phyloP scores from a whole-genome alignment of 2,888 invertebrate genomes.

The Eremobia ochroleuca region DNA sequence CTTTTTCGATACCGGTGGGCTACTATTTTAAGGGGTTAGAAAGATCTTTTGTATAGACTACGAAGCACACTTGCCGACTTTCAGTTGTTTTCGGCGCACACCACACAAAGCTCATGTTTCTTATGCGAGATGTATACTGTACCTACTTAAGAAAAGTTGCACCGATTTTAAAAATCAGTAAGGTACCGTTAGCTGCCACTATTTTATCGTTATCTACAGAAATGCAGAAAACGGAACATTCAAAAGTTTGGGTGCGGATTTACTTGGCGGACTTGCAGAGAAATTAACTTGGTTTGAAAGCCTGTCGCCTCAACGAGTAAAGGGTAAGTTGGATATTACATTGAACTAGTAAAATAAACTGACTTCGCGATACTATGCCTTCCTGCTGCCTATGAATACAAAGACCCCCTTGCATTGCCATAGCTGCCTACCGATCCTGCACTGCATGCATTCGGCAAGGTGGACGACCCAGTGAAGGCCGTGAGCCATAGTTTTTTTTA shows the following conservation, averaged over 20 bases:
- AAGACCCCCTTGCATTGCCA: neutral
- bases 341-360: neutral
- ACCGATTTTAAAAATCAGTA: neutral
- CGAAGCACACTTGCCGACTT: neutral
- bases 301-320: neutral
- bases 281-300: neutral
- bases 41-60: neutral
- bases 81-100: neutral
- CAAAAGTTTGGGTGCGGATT: neutral
- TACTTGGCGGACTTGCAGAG: neutral
- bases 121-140: neutral
- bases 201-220: constrained; percentile 3
- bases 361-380: neutral
- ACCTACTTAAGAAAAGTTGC: neutral
- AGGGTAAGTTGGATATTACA: neutral
- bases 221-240: neutral
- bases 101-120: neutral
- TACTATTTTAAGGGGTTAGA: too few relatives aligned
- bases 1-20: too few relatives aligned
- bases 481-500: neutral
- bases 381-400: neutral
- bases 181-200: neutral
- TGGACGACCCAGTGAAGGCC: neutral
- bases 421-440: neutral
- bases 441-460: neutral